Evolutionary conservation across 2,113 vertebrate genomes (phyloP).

Genomic region (Elgaria multicarinata): DNA sequence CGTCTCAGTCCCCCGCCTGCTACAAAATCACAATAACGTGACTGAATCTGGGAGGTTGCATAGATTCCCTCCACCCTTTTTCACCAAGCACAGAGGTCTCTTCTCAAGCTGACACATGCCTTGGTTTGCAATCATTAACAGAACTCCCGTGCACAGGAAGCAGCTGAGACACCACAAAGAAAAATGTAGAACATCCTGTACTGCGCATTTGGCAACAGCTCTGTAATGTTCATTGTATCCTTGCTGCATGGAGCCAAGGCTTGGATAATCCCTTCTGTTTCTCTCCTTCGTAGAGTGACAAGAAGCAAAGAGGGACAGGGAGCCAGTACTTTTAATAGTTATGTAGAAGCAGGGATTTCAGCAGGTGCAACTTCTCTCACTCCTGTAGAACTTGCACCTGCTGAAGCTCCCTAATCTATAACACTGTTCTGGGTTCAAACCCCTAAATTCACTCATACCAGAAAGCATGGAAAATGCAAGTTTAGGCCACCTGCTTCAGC

Average conservation of each 20-base stretch:
- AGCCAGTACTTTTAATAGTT: background rate
- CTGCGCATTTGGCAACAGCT: background rate
- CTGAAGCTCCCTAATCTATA: background rate
- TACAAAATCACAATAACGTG: background rate
- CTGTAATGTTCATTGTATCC: constrained; percentile 18
- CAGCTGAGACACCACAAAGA: constrained; percentile 13
- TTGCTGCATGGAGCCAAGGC: background rate
- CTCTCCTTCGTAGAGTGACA: background rate
- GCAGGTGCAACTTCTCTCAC: constrained; percentile 6
- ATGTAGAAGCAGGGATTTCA: background rate
- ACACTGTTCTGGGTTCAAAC: background rate
- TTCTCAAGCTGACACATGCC: constrained; percentile 22
- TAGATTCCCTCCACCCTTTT: background rate
- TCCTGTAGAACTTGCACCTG: background rate
- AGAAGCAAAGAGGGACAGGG: background rate
- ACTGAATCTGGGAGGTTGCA: background rate
- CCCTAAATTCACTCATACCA: background rate
- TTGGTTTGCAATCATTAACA: background rate
- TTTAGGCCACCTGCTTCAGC: background rate
- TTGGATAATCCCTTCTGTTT: constrained; percentile 19
- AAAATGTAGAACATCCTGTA: background rate
- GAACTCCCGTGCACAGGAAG: background rate
- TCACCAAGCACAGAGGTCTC: background rate
- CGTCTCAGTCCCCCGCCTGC: background rate
- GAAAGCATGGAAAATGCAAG: background rate